Conservation (phyloP, 2,888 invertebrate species). For the Caprella mutica region DNA sequence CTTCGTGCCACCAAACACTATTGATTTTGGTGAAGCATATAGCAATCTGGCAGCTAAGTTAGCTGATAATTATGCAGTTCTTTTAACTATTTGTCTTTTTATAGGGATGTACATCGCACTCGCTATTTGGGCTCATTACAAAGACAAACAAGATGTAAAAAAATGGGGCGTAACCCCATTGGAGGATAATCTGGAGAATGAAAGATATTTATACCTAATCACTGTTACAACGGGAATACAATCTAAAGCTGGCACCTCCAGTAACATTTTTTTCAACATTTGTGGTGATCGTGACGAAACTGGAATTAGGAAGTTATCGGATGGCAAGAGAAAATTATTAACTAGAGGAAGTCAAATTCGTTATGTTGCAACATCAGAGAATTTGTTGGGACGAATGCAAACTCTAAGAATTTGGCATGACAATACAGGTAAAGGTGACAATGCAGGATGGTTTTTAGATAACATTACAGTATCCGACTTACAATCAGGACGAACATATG, state of each 20-base stretch:
- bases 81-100: slow-evolving; percentile 40
- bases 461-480: slow-evolving; percentile 40
- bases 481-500: slow-evolving; percentile 40
- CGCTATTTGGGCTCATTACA: slow-evolving; percentile 40
- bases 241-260: slow-evolving; percentile 29
- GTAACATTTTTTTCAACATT: slow-evolving; percentile 36
- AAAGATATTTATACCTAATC: slow-evolving; percentile 37
- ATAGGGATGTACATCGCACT: slow-evolving; percentile 38
- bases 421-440: slow-evolving; percentile 42
- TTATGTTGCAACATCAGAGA: slow-evolving; percentile 31
- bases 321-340: slow-evolving; percentile 34
- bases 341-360: slow-evolving; percentile 7
- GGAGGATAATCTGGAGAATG: slow-evolving; percentile 35
- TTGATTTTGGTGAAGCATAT: slow-evolving; percentile 44
- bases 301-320: slow-evolving; percentile 35
- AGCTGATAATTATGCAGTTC: slow-evolving; percentile 41
- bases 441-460: slow-evolving; percentile 33
- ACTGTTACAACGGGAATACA: slow-evolving; percentile 35
- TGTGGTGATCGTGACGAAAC: slow-evolving; percentile 39
- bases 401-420: slow-evolving; percentile 46
- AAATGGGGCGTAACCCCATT: slow-evolving; percentile 37
- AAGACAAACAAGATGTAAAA: slow-evolving; percentile 40
- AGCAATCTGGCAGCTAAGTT: slow-evolving; percentile 41
- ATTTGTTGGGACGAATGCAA: slow-evolving; percentile 42
- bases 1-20: slow-evolving; percentile 43